Percentiles rank a stretch among this genome's conserved stretches.
Conservation (phyloP, 2,888 invertebrate genomes). For the Serripes groenlandicus region DNA sequence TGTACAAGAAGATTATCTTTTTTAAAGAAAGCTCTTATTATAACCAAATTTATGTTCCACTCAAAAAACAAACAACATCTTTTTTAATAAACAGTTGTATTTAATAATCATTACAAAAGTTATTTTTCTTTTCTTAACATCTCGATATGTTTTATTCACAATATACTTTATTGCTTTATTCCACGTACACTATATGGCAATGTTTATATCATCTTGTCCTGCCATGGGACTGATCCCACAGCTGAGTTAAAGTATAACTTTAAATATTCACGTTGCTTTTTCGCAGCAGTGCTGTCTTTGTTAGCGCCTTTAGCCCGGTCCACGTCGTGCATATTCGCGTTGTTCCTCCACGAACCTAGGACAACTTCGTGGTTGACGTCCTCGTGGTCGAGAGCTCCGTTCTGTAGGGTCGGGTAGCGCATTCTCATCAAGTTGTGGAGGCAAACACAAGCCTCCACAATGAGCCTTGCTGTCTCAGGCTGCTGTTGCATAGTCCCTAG, state of each 20-base stretch:
- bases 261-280: constrained; percentile 49
- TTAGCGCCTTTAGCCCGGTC: constrained; percentile 22
- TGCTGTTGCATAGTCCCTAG: constrained; percentile 60
- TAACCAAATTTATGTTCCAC: too few relatives aligned
- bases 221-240: constrained; percentile 57
- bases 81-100: too few relatives aligned
- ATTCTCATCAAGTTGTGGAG: constrained; percentile 65
- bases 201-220: constrained; percentile 52
- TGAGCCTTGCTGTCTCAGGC: constrained; percentile 41
- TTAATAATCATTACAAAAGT: too few relatives aligned
- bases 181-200: too few relatives aligned
- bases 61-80: too few relatives aligned
- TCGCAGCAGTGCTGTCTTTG: constrained; percentile 31
- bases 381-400: constrained; percentile 55
- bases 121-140: too few relatives aligned
- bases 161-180: too few relatives aligned
- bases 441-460: constrained; percentile 58
- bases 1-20: too few relatives aligned
- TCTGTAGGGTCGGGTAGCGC: constrained; percentile 48
- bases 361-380: constrained; percentile 63
- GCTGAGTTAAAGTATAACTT: constrained; percentile 52
- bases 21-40: too few relatives aligned
- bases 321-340: constrained; percentile 49
- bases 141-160: too few relatives aligned
- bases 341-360: constrained; percentile 39